phyloP scores from a whole-genome alignment of 2,113 vertebrate species.

The Urocitellus parryii region DNA sequence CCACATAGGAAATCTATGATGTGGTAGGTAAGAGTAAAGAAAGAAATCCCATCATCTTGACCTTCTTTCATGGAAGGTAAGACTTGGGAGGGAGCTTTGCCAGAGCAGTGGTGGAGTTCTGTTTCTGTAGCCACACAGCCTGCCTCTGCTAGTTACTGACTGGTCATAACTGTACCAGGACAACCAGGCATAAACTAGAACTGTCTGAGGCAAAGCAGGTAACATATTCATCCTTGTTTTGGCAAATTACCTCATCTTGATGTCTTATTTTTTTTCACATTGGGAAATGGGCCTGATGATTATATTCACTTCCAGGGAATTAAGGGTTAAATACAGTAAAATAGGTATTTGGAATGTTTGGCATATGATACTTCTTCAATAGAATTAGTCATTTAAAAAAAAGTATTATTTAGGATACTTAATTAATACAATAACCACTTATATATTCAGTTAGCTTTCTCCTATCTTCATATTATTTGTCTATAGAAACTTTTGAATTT shows the following conservation, averaged over 20 bases:
- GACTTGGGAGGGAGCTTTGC: not conserved
- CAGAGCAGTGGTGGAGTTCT: not conserved
- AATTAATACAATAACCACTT: not conserved
- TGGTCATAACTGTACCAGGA: not conserved
- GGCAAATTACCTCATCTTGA: not conserved
- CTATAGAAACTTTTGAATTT: slow-evolving; percentile 40
- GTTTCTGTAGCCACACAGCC: not conserved
- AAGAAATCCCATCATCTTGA: not conserved
- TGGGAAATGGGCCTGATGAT: not conserved
- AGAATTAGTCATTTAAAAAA: not conserved
- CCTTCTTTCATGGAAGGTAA: not conserved
- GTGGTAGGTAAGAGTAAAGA: not conserved
- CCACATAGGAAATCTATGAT: not conserved
- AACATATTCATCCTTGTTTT: not conserved
- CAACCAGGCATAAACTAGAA: not conserved
- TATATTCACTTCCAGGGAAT: not conserved
- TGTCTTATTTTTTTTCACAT: not conserved
- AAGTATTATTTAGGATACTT: not conserved
- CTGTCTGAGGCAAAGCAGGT: not conserved
- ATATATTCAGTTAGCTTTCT: not conserved
- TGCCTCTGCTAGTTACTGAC: not conserved
- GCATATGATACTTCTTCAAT: not conserved
- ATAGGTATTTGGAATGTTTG: not conserved
- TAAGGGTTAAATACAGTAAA: not conserved
- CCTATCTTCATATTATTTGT: slow-evolving; percentile 45